A percentile compares a stretch with the other conserved stretches of the same genome.
These are phyloP conservation scores for Acanthaster planci DNA, from an alignment of 35 echinoderm and acorn worm species.

Conservation along the genomic window DNA sequence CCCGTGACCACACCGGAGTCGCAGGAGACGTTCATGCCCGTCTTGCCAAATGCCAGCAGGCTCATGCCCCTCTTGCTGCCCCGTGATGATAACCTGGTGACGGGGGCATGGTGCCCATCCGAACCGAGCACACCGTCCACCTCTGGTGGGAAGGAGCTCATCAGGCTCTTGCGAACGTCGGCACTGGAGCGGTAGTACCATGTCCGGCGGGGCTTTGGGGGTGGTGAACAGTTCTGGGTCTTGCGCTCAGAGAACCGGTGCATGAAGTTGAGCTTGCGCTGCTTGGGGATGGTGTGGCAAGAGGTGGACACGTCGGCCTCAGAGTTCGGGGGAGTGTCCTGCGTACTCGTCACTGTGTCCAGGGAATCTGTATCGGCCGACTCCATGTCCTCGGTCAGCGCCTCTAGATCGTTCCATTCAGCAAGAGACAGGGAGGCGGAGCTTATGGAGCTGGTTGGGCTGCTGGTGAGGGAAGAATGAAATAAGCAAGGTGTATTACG, in stretches of 20 bases:
- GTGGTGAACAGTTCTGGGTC: conserved; percentile 33
- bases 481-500: background rate
- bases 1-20: conserved; percentile 78
- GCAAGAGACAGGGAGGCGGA: conserved; percentile 35
- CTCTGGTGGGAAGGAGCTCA: conserved; percentile 39
- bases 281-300: conserved; percentile 21
- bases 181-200: conserved; percentile 90
- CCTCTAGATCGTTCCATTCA: conserved; percentile 45
- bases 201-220: conserved; percentile 79
- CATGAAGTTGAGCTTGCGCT: conserved; percentile 15
- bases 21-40: conserved; percentile 57
- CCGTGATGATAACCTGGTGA: conserved; percentile 45
- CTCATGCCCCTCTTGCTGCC: conserved; percentile 13
- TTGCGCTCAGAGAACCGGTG: conserved; percentile 25
- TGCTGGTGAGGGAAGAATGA: conserved; percentile 36
- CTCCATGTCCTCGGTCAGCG: conserved; percentile 27
- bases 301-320: background rate
- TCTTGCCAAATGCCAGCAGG: conserved; percentile 52
- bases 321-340: conserved; percentile 9
- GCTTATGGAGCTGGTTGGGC: conserved; percentile 64
- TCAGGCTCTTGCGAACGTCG: conserved; percentile 69
- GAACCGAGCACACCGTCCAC: conserved; percentile 26
- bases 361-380: conserved; percentile 60
- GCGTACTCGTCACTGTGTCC: conserved; percentile 24
- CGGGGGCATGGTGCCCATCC: conserved; percentile 59